Evolutionary conservation across 2,113 vertebrate genomes (phyloP), one percentile per base, ranked within the genome.

Genomic region (Rhombomys opimus): DNA sequence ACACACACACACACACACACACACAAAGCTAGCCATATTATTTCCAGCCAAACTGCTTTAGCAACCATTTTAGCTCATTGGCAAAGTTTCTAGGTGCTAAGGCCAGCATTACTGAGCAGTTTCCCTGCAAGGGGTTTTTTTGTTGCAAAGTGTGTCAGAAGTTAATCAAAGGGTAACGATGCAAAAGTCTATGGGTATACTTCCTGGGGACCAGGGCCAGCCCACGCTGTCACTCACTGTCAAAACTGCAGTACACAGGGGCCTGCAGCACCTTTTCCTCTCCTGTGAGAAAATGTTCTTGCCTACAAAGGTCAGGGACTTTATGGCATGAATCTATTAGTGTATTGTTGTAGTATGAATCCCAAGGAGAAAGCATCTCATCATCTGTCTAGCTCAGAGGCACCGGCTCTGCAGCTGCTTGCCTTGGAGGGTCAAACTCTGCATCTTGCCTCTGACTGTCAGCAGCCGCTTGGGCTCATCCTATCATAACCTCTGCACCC

Each of bases 251-350:
- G 80, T 91, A 89, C 12, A 0, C 41, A 95, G 78, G 59, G 82
- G 63, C 68, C 2, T 32, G 90, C 67, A 38, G 75, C 5, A 81
- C 94, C 75, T 97, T 97, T 95, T 88, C 78, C 57, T 96, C 67
- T 85, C 91, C 87, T 93, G 14, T 97, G 97, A 98, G 97, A 98
- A 98, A 98, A 97, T 97, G 95, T 96, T 98, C 96, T 59, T 75
- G 94, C 97, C 97, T 96, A 97, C 93, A 98, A 98, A 98, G 98
- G 98, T 98, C 98, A 98, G 14, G 90, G 94, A 87, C 75, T 96
- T 98, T 96, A 97, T 96, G 96, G 96, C 97, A 98, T 97, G 97
- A 97, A 98, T 98, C 98, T 98, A 94, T 98, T 98, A 98, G 95
- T 95, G 94, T 95, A 65, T 97, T 97, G 95, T 98, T 98, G 93